Evolutionary conservation across 2,797 vertebrate genomes (phyloP), one percentile per base, ranked within the genome.

Genomic region (Falco peregrinus): DNA sequence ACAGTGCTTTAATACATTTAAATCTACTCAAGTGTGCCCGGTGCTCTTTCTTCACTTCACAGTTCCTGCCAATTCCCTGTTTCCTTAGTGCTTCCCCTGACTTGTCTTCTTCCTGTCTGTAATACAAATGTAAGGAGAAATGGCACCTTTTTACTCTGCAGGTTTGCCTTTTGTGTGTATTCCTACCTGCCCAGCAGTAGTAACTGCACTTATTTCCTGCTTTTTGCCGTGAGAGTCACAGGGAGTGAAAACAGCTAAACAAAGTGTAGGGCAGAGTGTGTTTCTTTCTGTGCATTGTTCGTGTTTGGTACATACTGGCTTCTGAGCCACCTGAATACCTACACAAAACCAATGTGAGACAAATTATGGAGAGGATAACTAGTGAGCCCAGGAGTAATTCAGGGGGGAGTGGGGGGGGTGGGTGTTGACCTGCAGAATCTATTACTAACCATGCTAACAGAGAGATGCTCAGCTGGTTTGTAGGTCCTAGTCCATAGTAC

Each of bases 111-210:
- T 92, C 22, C 10, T 85, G 35, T 83, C 79, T 94, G 28, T 76
- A 78, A 79, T 81, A 87, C 71, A 84, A 67, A 73, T 65, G 8
- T 63, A 76, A 78, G 53, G 47, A 96, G 87, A 93, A 94, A 76
- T 63, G 51, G 69, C 69, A 84, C 47, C 35, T 65, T 83, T 92
- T 71, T 51, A 20, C 65, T 81, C 33, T 56, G 50, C 69, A 89
- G 76, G 68, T 91, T 85, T 91, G n/a, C 51, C 79, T 76, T 79
- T 24, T 51, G 73, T 78, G 94, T 69, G 68, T 60, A 18, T 67
- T 96, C 82, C 75, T 90, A 78, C 90, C 84, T 91, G 47, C 87
- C 51, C 51, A 75, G 69, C 79, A 56, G 65, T 9, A 89, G 63
- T 1, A 1, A 84, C 74, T 87, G 89, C 53, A 89, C 51, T 83